Evolutionary conservation across 2,797 vertebrate genomes (phyloP).

Genomic region (Merluccius polli): DNA sequence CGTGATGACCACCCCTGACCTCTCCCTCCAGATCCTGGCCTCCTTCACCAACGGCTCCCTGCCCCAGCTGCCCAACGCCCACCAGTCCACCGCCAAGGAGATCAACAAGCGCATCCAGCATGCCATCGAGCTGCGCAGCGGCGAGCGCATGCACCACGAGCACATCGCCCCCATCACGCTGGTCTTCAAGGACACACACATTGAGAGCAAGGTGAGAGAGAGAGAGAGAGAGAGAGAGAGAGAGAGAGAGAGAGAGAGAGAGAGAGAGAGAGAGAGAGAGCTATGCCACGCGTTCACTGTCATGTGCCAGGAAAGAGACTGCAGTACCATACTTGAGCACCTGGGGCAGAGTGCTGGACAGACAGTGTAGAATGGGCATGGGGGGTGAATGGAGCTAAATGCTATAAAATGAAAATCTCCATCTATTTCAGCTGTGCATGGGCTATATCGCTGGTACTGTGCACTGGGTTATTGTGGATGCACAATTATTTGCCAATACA

Average conservation of each 20-base stretch:
- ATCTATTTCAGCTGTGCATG: too few species aligned
- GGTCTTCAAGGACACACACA: constrained; percentile 73
- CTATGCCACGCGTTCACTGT: not conserved
- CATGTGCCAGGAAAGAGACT: not conserved
- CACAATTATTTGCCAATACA: too few species aligned
- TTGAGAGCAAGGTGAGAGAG: constrained; percentile 47
- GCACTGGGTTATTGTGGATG: too few species aligned
- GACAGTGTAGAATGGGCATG: too few species aligned
- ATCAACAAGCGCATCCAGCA: constrained; percentile 75
- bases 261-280: too few species aligned
- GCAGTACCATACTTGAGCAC: not conserved
- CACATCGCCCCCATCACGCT: constrained; percentile 70
- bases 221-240: too few species aligned
- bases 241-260: too few species aligned
- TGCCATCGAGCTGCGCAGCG: constrained; percentile 73
- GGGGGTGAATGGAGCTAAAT: too few species aligned
- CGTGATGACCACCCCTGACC: not conserved
- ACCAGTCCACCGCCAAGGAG: constrained; percentile 61
- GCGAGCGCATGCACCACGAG: constrained; percentile 70
- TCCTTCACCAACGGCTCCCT: constrained; percentile 71
- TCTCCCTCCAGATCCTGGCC: constrained; percentile 66
- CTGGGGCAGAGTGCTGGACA: not conserved
- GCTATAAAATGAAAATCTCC: too few species aligned
- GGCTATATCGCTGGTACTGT: too few species aligned
- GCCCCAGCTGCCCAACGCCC: constrained; percentile 45